phyloP scores from a whole-genome alignment of 2,888 invertebrate species.

The Pyrochroa serraticornis region DNA sequence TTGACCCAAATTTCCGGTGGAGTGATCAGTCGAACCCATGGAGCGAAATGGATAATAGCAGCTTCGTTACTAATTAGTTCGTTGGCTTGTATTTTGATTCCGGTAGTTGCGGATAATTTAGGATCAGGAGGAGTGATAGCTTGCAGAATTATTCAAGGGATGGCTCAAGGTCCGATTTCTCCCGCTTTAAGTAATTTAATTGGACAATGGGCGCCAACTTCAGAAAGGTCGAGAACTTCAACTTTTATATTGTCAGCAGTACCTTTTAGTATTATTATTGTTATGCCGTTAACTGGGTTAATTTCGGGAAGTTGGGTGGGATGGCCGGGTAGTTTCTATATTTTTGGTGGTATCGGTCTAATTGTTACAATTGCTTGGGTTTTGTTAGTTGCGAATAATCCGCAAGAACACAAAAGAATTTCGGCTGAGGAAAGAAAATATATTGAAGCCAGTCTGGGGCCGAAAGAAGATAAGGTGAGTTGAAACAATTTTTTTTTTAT shows the following conservation, averaged over 20 bases:
- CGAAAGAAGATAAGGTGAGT: constrained; percentile 50
- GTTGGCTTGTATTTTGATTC: constrained; percentile 68
- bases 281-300: constrained; percentile 54
- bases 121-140: constrained; percentile 66
- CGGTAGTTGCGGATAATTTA: constrained; percentile 66
- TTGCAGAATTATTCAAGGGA: constrained; percentile 72
- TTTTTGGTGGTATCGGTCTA: constrained; percentile 2
- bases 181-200: constrained; percentile 73
- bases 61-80: constrained; percentile 65
- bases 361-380: constrained; percentile 3
- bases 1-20: constrained; percentile 72
- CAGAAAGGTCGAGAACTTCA: constrained; percentile 71
- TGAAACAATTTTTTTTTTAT: constrained; percentile 43
- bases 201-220: constrained; percentile 74
- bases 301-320: constrained; percentile 8
- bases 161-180: constrained; percentile 73
- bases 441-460: constrained; percentile 11
- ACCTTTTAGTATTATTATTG: constrained; percentile 76
- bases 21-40: constrained; percentile 70
- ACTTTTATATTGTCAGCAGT: constrained; percentile 70
- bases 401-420: constrained; percentile 13
- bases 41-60: constrained; percentile 70
- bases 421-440: constrained; percentile 13
- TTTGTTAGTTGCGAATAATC: constrained; percentile 5
- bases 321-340: constrained; percentile 19